Percentiles rank a stretch among this genome's conserved stretches.
These are phyloP conservation scores for Pasiphila rectangulata DNA, from an alignment of 2,888 invertebrate genomes.

Conservation along the genomic window DNA sequence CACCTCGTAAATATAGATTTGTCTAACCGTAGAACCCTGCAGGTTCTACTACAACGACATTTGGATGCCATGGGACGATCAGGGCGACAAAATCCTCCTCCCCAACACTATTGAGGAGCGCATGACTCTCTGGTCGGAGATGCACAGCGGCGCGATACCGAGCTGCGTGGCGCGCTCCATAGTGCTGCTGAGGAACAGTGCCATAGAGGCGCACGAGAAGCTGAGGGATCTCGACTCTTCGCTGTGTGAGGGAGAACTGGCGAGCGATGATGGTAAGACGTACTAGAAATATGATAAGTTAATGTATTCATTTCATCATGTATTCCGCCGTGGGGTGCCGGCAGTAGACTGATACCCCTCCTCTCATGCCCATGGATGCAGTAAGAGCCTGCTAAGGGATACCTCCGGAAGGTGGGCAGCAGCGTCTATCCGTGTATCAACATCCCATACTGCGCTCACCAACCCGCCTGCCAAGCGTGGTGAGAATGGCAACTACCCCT, in stretches of 20 bases:
- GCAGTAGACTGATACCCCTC: too few species aligned
- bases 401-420: too few species aligned
- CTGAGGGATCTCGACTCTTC: constrained; percentile 64
- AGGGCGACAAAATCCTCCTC: constrained; percentile 80
- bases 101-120: constrained; percentile 72
- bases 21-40: neutral
- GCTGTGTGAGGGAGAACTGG: constrained; percentile 61
- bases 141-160: constrained; percentile 66
- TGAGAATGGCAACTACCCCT: too few species aligned
- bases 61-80: constrained; percentile 86
- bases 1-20: too few species aligned
- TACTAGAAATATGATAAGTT: too few species aligned
- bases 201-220: constrained; percentile 65
- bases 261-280: constrained; percentile 69
- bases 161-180: constrained; percentile 58
- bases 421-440: too few species aligned
- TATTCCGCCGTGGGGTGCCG: too few species aligned
- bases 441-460: too few species aligned
- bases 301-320: too few species aligned
- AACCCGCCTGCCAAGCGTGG: too few species aligned
- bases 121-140: constrained; percentile 69
- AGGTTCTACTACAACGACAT: constrained; percentile 84
- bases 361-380: too few species aligned
- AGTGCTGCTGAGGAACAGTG: constrained; percentile 59
- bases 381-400: too few species aligned